Evolutionary conservation across 2,797 vertebrate genomes (phyloP), one percentile per base, ranked within the genome.

Genomic region (Propithecus perrieri): DNA sequence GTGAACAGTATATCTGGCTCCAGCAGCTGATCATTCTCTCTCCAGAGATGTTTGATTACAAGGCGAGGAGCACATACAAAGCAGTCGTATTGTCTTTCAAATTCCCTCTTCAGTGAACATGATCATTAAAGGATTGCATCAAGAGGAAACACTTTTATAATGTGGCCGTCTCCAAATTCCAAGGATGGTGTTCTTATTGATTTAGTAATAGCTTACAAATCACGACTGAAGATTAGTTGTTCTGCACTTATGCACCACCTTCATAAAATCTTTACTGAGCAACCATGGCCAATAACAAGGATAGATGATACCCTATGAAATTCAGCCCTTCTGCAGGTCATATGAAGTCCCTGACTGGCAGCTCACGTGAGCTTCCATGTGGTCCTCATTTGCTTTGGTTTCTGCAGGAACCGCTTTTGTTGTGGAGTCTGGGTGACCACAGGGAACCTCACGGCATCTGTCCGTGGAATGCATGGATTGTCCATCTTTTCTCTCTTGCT

Each of bases 161-260:
- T 81, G 72, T 75, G 93, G 55, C 96, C 95, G 0, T 91, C 83
- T 85, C 93, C 90, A 95, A 92, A 35, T 43, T 97, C 96, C 63
- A 91, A 96, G 96, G 59, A 71, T 74, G 61, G 93, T 74, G 53
- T 78, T 97, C 35, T 1, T 97, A 98, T 96, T 97, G 98, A 98
- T 98, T 97, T 97, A 98, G 97, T 95, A 91, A 97, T 96, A 97
- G 96, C 98, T 97, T 94, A 72, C 84, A 93, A 89, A 96, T 95
- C 97, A 89, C 81, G 92, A 59, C 18, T 35, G 35, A 18, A 92
- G 89, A 96, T 94, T 95, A 95, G 93, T 46, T 91, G 91, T 96
- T 91, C 96, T 85, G 80, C 94, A 88, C 76, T 96, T 87, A 85
- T 92, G 97, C 48, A 46, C 85, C 53, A 87, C 84, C 93, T 74